A percentile compares a stretch with the other conserved stretches of the same genome.
Evolutionary conservation across 2,888 invertebrate species (phyloP).

Genomic region (Nymphalis urticae): DNA sequence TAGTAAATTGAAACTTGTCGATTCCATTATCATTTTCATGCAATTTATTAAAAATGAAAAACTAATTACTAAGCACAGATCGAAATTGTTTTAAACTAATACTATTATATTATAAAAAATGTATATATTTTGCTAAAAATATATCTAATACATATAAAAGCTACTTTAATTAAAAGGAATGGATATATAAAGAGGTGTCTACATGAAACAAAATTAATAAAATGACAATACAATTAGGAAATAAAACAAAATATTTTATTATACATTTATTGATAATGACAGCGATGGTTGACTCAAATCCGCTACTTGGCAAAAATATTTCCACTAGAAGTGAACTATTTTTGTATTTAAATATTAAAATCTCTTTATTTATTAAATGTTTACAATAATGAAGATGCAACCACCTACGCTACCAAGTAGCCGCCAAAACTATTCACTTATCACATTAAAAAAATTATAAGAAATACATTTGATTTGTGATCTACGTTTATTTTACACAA

Average conservation of each 20-base stretch:
- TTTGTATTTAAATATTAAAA: constrained; percentile 77
- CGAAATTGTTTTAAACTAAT: background rate
- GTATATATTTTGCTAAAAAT: background rate
- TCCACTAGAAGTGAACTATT: constrained; percentile 79
- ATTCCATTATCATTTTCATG: too few species aligned
- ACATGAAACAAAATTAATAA: constrained; percentile 16
- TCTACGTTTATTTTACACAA: constrained; percentile 62
- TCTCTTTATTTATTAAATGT: constrained; percentile 67
- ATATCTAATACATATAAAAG: background rate
- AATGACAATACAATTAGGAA: constrained; percentile 24
- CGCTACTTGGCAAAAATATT: constrained; percentile 81
- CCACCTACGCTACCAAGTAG: constrained; percentile 75
- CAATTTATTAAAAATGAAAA: too few species aligned
- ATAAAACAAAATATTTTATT: constrained; percentile 60
- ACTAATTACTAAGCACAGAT: too few species aligned
- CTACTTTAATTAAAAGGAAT: background rate
- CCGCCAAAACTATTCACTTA: constrained; percentile 65
- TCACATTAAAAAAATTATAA: constrained; percentile 65
- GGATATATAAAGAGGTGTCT: background rate
- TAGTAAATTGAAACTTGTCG: too few species aligned
- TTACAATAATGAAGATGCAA: constrained; percentile 70
- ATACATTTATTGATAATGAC: constrained; percentile 82
- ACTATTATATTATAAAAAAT: background rate
- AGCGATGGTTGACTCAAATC: constrained; percentile 80
- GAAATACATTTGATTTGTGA: constrained; percentile 71